Conservation (phyloP, 37 sponge, comb jelly and placozoan species). For the Cliona cf. orientalis region DNA sequence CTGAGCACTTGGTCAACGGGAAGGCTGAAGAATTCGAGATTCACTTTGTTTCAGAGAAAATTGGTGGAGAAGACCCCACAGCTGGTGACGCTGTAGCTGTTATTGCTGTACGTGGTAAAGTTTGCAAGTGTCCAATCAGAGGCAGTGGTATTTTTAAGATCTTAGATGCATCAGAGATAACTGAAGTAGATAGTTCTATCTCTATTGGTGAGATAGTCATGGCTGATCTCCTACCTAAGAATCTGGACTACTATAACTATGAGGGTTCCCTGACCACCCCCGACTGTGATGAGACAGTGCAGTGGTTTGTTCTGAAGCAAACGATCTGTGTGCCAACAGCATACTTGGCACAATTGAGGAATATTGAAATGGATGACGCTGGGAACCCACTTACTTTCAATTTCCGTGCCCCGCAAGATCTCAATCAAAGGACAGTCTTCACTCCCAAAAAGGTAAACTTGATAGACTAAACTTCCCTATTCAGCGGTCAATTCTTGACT, state of each 20-base stretch:
- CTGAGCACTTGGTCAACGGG: constrained; percentile 47
- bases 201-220: not conserved
- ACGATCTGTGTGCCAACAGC: constrained; percentile 28
- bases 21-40: constrained; percentile 18
- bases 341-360: not conserved
- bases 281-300: constrained; percentile 53
- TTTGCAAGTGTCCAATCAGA: not conserved
- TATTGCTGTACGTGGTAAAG: constrained; percentile 23
- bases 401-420: not conserved
- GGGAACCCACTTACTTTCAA: constrained; percentile 3
- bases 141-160: not conserved
- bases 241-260: constrained; percentile 50
- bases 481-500: too few relatives aligned
- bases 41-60: constrained; percentile 46
- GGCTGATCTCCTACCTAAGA: constrained; percentile 40
- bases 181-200: not conserved
- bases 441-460: too few relatives aligned
- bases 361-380: not conserved
- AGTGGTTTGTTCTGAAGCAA: constrained; percentile 63
- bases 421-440: not conserved
- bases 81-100: constrained; percentile 15
- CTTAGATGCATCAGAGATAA: not conserved
- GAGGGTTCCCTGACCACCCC: constrained; percentile 74
- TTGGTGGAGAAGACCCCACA: not conserved
- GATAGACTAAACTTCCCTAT: too few relatives aligned